Base-by-base conservation (phyloP, 2,888 invertebrate genomes). In the Phyllotreta cruciferae region DNA sequence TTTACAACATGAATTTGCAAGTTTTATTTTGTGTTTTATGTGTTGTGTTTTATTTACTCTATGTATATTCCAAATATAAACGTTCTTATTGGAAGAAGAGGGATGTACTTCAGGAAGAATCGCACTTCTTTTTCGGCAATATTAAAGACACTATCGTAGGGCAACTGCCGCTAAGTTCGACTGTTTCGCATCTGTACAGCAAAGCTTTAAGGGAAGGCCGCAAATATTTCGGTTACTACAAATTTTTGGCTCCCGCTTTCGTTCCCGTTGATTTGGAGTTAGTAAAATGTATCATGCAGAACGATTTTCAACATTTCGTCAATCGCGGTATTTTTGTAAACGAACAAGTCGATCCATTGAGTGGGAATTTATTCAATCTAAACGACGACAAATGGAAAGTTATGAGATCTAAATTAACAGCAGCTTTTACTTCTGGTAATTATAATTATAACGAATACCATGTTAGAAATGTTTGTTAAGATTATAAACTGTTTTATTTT, bases 321-420 rank as follows among this genome's bases (percentile, higher is more conserved):
- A 74, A 79, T 60, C 73, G 75, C 34, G 78, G 78, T 8, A 61
- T 74, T n/a, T 75, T 75, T 41, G 64, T 69, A 10, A 74, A 79
- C 49, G 77, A 77, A 64, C 66, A 74, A 39, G 60, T 50, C 6
- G 79, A 79, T 62, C 77, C 79, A 3, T 53, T 80, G 2, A 69
- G 70, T 35, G 76, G 49, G 73, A 74, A 10, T 24, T 24, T 24
- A 24, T 24, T 24, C 24, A 24, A 24, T 24, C 24, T 24, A 24
- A 24, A 24, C 24, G 81, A 77, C 6, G 70, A 76, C 9, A 75
- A 77, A 44, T 83, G 83, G 83, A 81, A 77, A 66, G 73, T 74
- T 24, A 64, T 82, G 35, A 70, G 83, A 45, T 67, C 76, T 0
- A 80, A 81, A 58, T 58, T 83, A 36, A 79, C 81, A 6, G 70